Evolutionary conservation across 2,113 vertebrate genomes (phyloP).

Genomic region (Hemichromis elongatus): DNA sequence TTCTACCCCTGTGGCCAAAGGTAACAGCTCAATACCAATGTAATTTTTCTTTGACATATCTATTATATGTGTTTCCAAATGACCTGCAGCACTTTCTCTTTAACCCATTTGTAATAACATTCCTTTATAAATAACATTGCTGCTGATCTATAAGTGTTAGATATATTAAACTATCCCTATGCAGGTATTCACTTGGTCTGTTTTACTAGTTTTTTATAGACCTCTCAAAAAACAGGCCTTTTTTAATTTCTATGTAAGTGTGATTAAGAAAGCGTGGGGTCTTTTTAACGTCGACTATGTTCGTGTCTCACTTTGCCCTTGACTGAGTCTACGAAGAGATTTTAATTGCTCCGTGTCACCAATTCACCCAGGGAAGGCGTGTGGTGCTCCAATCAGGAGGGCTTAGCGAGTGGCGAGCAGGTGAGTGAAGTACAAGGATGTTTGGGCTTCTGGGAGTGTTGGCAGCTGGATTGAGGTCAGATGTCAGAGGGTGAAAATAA

Average conservation of each 20-base stretch:
- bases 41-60: constrained; percentile 8
- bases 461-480: background rate
- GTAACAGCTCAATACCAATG: constrained; percentile 14
- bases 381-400: background rate
- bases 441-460: background rate
- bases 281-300: constrained; percentile 3
- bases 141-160: background rate
- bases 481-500: background rate
- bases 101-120: background rate
- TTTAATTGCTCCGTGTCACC: constrained; percentile 58
- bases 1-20: background rate
- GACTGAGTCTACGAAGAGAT: constrained; percentile 8
- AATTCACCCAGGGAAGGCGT: constrained; percentile 17
- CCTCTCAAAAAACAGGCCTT: background rate
- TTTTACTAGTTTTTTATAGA: background rate
- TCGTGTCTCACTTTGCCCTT: background rate
- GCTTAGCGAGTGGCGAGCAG: constrained; percentile 1
- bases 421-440: background rate
- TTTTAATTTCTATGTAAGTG: background rate
- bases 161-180: background rate
- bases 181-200: background rate
- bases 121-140: background rate
- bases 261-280: background rate
- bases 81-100: background rate
- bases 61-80: constrained; percentile 17